phyloP scores from a whole-genome alignment of 2,888 invertebrate species.

The Troglohyphantes excavatus region DNA sequence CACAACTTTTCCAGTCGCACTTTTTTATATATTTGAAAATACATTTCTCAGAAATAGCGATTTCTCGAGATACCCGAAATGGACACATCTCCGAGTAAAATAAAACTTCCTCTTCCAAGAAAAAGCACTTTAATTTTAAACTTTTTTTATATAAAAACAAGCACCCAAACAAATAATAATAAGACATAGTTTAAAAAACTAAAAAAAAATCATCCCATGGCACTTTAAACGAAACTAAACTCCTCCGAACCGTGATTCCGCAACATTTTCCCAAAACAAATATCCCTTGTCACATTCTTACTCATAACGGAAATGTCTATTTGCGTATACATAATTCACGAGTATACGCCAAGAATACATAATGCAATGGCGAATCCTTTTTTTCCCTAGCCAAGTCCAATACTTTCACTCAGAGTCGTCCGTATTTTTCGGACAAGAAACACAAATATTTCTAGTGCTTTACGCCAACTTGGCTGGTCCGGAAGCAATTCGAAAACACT shows the following conservation, averaged over 20 bases:
- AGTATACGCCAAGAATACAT: background rate
- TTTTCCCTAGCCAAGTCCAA: slow-evolving; percentile 1
- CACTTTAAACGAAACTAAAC: background rate
- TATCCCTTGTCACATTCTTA: background rate
- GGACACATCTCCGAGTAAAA: no score
- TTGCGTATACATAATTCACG: slow-evolving; percentile 1
- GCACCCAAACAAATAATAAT: no score
- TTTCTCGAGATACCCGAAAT: no score
- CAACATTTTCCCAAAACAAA: background rate
- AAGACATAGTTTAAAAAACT: no score
- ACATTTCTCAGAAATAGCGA: no score
- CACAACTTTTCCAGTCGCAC: no score
- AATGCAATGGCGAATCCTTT: background rate
- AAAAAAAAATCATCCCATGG: no score
- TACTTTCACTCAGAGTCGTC: background rate
- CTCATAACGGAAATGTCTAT: slow-evolving; percentile 5
- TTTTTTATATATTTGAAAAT: no score
- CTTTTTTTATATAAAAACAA: no score
- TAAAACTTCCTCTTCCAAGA: no score
- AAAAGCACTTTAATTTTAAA: no score
- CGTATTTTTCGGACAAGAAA: background rate
- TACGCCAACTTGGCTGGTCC: background rate
- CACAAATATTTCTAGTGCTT: background rate
- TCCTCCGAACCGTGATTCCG: background rate
- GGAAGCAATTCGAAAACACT: background rate